Base-by-base conservation (phyloP, 2,113 vertebrate genomes). In the Egretta garzetta region DNA sequence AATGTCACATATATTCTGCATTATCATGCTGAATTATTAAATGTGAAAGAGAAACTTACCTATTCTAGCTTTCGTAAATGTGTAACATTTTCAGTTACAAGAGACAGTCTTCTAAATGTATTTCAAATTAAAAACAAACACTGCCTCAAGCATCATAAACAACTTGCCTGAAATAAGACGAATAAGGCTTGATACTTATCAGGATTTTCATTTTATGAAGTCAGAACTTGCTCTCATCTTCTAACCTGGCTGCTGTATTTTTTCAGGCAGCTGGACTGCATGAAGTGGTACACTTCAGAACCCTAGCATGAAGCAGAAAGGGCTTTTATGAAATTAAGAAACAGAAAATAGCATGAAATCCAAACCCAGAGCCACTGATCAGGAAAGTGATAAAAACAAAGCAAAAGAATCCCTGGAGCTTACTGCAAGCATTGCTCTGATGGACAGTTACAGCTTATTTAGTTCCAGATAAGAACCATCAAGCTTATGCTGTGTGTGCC, bases 31-130 rank as follows among this genome's bases (percentile, higher is more conserved):
- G 12, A 62, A 80, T 5, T 13, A 11, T 12, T 75, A 43, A 47
- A 84, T 28, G 14, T 49, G 28, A 70, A 91, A 80, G 53, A 73
- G 4, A 85, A 85, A 19, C 7, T 75, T 75, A 59, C 8, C 5
- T 27, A 27, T 39, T 41, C 28, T 10, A 41, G 3, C 53, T 56
- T 59, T 73, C 27, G 41, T 26, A 75, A 13, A 55, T 2, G 3
- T 4, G 9, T 12, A 86, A 49, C 6, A n/a, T 53, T 58, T 73
- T 53, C 14, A 76, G 24, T 62, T 66, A 56, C 12, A 76, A 62
- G 12, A 67, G 4, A 55, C 3, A 73, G 41, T 37, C 6, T 73
- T 59, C 22, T 30, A 63, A 0, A 0, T 4, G 10, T 14, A 70
- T 41, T 77, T 66, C 14, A 66, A 80, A 80, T 56, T n/a, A 67